Conservation (phyloP, 1,140 invertebrate species). For the Latrodectus geometricus region DNA sequence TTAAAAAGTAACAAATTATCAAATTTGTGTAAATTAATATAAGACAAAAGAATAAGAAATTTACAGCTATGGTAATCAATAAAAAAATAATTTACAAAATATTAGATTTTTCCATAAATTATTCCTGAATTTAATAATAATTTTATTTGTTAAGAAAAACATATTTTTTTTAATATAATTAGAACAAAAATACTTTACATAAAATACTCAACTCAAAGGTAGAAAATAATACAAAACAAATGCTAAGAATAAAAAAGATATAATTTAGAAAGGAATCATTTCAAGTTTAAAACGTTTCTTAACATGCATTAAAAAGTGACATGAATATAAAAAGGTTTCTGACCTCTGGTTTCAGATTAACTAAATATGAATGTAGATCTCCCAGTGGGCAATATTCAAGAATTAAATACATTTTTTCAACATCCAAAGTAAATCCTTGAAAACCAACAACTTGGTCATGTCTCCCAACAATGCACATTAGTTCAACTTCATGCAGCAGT, state of each 20-base stretch:
- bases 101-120: too few species aligned
- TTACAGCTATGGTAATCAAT: too few species aligned
- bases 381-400: constrained; percentile 27
- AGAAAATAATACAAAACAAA: background rate
- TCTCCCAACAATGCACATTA: constrained; percentile 8
- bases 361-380: constrained; percentile 15
- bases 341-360: constrained; percentile 20
- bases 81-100: too few species aligned
- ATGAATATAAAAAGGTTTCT: background rate
- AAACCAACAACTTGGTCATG: constrained; percentile 19
- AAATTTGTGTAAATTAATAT: too few species aligned
- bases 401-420: constrained; percentile 24
- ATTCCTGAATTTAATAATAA: too few species aligned
- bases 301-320: background rate
- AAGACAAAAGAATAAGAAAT: too few species aligned
- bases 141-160: too few species aligned
- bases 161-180: too few species aligned
- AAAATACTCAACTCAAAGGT: background rate
- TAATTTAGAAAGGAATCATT: background rate
- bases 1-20: background rate
- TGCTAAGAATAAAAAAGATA: background rate
- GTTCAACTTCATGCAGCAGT: constrained; percentile 21
- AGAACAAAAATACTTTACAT: too few species aligned
- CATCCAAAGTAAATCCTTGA: constrained; percentile 13
- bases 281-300: background rate